A percentile compares a stretch with the other conserved stretches of the same genome.
Conservation (phyloP, 2,888 invertebrate species). For the Eudemis profundana region DNA sequence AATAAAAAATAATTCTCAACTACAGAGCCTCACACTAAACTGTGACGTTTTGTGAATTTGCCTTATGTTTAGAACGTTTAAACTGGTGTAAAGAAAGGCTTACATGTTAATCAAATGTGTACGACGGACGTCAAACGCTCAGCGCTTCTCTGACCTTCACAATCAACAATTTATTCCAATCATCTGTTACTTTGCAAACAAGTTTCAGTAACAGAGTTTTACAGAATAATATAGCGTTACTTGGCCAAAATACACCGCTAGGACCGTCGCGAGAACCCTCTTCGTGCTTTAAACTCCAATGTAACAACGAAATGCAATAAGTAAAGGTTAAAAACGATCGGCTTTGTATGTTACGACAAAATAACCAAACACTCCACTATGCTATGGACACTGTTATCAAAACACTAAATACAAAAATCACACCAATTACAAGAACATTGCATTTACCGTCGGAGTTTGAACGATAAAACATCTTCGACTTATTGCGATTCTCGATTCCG, state of each 20-base stretch:
- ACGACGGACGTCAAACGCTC: slow-evolving; percentile 49
- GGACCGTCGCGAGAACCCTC: slow-evolving; percentile 71
- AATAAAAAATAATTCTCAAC: slow-evolving; percentile 16
- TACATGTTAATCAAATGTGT: slow-evolving; percentile 39
- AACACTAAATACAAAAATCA: slow-evolving; percentile 78
- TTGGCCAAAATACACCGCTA: slow-evolving; percentile 48
- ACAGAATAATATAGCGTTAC: slow-evolving; percentile 50
- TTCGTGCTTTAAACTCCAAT: slow-evolving; percentile 61
- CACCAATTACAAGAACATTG: slow-evolving; percentile 74
- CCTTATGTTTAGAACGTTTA: neutral
- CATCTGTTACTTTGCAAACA: slow-evolving; percentile 71
- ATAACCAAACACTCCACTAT: slow-evolving; percentile 80
- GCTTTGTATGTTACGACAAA: slow-evolving; percentile 63
- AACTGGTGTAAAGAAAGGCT: slow-evolving; percentile 13
- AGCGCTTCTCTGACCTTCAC: slow-evolving; percentile 59
- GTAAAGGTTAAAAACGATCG: slow-evolving; percentile 76
- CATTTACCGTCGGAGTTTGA: slow-evolving; percentile 86
- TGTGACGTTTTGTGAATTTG: slow-evolving; percentile 1
- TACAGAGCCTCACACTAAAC: slow-evolving; percentile 48
- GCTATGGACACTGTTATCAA: slow-evolving; percentile 73
- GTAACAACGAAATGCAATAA: slow-evolving; percentile 66
- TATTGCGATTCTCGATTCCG: slow-evolving; percentile 84
- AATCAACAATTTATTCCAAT: slow-evolving; percentile 64
- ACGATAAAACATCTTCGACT: slow-evolving; percentile 86
- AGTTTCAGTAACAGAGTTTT: slow-evolving; percentile 55